phyloP scores from a whole-genome alignment of 2,113 vertebrate species.

The Poeciliopsis retropinna region DNA sequence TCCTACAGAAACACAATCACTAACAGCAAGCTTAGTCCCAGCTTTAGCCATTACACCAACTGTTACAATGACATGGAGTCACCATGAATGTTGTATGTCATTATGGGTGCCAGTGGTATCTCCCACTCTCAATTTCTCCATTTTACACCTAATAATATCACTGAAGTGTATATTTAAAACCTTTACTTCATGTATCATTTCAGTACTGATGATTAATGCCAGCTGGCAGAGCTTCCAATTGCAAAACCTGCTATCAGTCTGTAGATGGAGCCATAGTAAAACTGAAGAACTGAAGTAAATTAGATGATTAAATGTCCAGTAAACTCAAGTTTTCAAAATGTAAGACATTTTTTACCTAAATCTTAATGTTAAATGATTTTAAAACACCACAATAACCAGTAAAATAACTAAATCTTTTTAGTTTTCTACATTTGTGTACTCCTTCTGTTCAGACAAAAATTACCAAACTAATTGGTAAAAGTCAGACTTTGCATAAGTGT shows the following conservation, averaged over 20 bases:
- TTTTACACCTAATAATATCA: background rate
- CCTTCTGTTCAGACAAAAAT: no score
- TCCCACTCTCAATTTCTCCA: background rate
- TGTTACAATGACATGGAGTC: background rate
- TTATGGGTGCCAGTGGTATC: background rate
- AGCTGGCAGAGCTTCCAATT: background rate
- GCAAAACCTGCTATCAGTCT: constrained; percentile 19
- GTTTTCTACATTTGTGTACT: no score
- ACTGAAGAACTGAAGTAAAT: background rate
- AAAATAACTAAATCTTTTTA: no score
- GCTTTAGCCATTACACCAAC: background rate
- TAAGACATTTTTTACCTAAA: no score
- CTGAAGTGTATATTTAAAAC: background rate
- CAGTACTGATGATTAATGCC: background rate
- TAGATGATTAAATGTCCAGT: no score
- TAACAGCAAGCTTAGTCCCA: background rate
- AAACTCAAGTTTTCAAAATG: no score
- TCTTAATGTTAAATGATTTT: no score
- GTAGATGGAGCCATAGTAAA: constrained; percentile 52
- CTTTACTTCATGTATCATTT: background rate
- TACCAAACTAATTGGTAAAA: no score
- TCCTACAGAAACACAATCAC: background rate
- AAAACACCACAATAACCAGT: no score
- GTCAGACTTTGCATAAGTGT: no score
- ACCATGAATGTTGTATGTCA: background rate